Evolutionary conservation across 37 sponge, comb jelly and placozoan genomes (phyloP).

Genomic region (Hormiphora californensis): DNA sequence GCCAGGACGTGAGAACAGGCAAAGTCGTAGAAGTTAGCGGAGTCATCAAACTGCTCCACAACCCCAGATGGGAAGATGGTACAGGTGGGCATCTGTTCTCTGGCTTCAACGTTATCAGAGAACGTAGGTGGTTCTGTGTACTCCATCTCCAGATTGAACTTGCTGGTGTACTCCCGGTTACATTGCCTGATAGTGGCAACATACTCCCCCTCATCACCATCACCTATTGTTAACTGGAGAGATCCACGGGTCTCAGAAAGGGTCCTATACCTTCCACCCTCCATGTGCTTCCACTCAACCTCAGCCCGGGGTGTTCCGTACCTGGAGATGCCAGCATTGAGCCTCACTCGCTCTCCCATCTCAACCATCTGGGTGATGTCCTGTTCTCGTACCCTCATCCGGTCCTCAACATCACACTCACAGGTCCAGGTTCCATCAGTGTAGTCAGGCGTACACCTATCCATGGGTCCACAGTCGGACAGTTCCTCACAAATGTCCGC

Average conservation of each 20-base stretch:
- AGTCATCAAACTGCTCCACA: not conserved
- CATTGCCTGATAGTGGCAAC: too few species aligned
- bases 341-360: not conserved
- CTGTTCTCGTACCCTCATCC: not conserved
- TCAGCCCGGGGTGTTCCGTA: not conserved
- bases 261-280: too few species aligned
- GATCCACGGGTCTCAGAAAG: too few species aligned
- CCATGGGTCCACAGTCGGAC: not conserved
- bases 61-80: not conserved
- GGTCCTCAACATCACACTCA: not conserved
- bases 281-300: not conserved
- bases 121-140: too few species aligned
- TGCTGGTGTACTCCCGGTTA: too few species aligned
- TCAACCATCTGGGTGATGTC: not conserved
- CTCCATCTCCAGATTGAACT: too few species aligned
- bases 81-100: too few species aligned
- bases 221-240: too few species aligned
- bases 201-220: too few species aligned
- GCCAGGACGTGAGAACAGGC: constrained; percentile 30
- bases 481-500: constrained; percentile 36
- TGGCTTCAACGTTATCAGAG: too few species aligned
- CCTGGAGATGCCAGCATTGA: not conserved
- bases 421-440: not conserved
- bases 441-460: not conserved
- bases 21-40: not conserved